Conservation (phyloP, 2,888 invertebrate species). For the Crepidodera aurea region DNA sequence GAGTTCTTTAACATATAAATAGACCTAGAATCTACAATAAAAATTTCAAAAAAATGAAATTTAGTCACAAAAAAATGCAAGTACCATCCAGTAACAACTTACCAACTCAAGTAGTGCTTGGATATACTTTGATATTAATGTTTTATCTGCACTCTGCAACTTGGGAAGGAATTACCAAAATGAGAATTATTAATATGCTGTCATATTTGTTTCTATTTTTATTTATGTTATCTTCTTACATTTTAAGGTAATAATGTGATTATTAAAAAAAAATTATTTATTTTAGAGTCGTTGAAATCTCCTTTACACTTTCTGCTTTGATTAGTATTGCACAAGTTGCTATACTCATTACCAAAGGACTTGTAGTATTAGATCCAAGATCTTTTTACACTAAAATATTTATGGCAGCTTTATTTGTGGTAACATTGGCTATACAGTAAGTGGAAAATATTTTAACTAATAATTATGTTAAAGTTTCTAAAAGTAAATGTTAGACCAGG, state of each 20-base stretch:
- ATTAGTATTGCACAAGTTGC: constrained; percentile 39
- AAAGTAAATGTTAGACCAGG: too few species aligned
- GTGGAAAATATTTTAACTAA: constrained; percentile 20
- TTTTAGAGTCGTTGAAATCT: constrained; percentile 42
- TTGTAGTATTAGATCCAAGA: constrained; percentile 33
- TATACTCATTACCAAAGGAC: constrained; percentile 40
- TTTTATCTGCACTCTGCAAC: constrained; percentile 53
- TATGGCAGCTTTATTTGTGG: constrained; percentile 30
- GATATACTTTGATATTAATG: constrained; percentile 52
- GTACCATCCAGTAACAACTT: constrained; percentile 34
- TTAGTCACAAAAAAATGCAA: constrained; percentile 45
- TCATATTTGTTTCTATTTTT: constrained; percentile 48
- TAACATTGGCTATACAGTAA: constrained; percentile 40
- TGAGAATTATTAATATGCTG: constrained; percentile 41
- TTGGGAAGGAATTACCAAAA: constrained; percentile 51
- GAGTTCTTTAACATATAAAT: too few species aligned
- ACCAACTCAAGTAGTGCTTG: constrained; percentile 50
- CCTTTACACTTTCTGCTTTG: constrained; percentile 41
- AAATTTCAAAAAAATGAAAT: too few species aligned
- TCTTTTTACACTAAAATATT: constrained; percentile 29
- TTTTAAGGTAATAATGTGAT: constrained; percentile 40
- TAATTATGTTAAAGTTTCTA: too few species aligned
- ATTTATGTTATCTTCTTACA: constrained; percentile 45
- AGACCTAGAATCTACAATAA: too few species aligned
- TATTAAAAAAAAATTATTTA: background rate